Conservation (phyloP, 2,888 invertebrate genomes). For the Lordiphosa andalusiaca region DNA sequence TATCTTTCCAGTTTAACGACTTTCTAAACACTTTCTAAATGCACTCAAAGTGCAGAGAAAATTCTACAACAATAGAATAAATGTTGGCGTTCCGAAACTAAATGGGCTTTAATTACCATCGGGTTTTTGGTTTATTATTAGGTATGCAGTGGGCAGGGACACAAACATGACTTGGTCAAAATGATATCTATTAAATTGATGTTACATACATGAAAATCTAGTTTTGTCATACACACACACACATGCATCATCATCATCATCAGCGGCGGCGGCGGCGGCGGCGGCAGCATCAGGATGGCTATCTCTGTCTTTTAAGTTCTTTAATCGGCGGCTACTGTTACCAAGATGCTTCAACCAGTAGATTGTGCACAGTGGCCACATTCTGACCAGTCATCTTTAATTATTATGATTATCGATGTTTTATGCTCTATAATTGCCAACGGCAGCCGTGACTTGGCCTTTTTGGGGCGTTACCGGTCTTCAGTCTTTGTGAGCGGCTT, state of each 20-base stretch:
- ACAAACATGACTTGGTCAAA: conserved; percentile 1
- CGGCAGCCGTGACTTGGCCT: conserved; percentile 63
- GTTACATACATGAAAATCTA: not conserved
- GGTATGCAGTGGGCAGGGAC: not conserved
- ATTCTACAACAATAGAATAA: conserved; percentile 18
- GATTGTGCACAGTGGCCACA: conserved; percentile 11
- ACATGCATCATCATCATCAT: conserved; percentile 10
- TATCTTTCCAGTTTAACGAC: conserved; percentile 23
- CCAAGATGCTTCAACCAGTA: conserved; percentile 19
- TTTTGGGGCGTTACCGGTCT: conserved; percentile 48
- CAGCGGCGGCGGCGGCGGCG: conserved; percentile 33
- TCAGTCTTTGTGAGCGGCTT: conserved; percentile 17
- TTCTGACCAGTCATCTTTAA: conserved; percentile 73
- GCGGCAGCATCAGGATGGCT: conserved; percentile 11
- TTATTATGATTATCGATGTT: conserved; percentile 76
- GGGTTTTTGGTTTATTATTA: conserved; percentile 32
- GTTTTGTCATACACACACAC: no score
- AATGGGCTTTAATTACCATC: conserved; percentile 66
- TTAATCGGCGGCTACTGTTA: conserved; percentile 29
- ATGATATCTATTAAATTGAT: conserved; percentile 1
- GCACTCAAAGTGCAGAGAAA: conserved; percentile 49
- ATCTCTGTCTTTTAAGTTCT: conserved; percentile 32
- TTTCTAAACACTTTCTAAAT: conserved; percentile 58
- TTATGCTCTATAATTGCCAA: conserved; percentile 74
- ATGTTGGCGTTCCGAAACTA: conserved; percentile 32